These are phyloP conservation scores for Martes flavigula DNA, from an alignment of 2,797 vertebrate genomes.

Conservation along the genomic window DNA sequence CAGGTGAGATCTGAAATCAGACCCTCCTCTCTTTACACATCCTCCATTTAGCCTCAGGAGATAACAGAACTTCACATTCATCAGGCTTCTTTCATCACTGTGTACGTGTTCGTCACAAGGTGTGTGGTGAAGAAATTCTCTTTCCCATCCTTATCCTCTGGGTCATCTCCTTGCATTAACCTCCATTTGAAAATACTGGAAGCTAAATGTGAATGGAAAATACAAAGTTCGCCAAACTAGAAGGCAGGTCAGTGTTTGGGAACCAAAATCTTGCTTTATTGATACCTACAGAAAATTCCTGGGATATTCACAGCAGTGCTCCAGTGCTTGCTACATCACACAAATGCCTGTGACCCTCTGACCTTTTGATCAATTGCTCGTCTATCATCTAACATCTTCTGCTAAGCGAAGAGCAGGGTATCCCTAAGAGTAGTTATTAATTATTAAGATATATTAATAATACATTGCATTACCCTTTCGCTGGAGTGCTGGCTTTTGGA, in stretches of 20 bases:
- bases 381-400: constrained; percentile 72
- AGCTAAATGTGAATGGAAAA: constrained; percentile 60
- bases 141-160: constrained; percentile 43
- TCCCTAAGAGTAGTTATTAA: constrained; percentile 72
- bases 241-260: constrained; percentile 42
- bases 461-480: constrained; percentile 63
- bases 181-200: constrained; percentile 66
- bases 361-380: constrained; percentile 72
- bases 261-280: constrained; percentile 65
- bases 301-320: background rate
- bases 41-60: background rate
- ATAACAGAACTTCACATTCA: background rate
- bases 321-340: constrained; percentile 56
- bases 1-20: background rate
- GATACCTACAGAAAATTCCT: constrained; percentile 58
- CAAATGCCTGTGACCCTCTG: constrained; percentile 35
- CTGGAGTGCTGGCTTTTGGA: constrained; percentile 55
- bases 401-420: constrained; percentile 62
- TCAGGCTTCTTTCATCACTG: background rate
- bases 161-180: constrained; percentile 72
- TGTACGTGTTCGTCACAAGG: background rate
- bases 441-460: constrained; percentile 76
- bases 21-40: background rate
- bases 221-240: constrained; percentile 51
- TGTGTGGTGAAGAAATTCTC: background rate